A percentile compares a stretch with the other conserved stretches of the same genome.
phyloP scores from a whole-genome alignment of 2,113 vertebrate genomes.

The Bucco capensis region DNA sequence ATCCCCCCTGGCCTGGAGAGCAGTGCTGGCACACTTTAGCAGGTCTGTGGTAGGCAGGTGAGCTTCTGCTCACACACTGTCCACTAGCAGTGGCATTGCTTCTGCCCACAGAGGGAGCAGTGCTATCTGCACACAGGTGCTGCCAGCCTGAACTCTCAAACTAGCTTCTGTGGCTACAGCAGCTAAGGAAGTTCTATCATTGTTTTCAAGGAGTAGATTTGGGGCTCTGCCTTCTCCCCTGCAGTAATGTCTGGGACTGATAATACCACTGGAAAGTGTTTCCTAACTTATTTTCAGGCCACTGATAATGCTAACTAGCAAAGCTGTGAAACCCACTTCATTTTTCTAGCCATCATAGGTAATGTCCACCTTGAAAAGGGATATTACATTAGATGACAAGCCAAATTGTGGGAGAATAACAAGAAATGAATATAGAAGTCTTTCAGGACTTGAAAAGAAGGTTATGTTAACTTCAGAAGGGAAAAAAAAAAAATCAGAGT shows the following conservation, averaged over 20 bases:
- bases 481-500: neutral
- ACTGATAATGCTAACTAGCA: neutral
- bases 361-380: neutral
- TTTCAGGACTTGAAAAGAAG: neutral
- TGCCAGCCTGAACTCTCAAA: neutral
- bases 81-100: accelerated
- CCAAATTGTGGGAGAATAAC: neutral
- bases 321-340: neutral
- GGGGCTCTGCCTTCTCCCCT: neutral
- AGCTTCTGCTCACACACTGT: accelerated
- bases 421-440: neutral
- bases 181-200: neutral
- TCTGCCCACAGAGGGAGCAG: accelerated
- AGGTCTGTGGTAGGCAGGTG: neutral
- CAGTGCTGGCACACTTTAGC: neutral
- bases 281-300: neutral
- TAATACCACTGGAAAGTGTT: neutral
- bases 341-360: neutral
- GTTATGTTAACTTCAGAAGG: neutral
- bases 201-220: neutral
- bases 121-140: neutral
- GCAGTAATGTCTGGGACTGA: neutral
- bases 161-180: neutral
- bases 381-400: neutral
- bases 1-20: accelerated